phyloP scores from a whole-genome alignment of 92 coral and sea anemone genomes.

The Zoanthus solanderi region DNA sequence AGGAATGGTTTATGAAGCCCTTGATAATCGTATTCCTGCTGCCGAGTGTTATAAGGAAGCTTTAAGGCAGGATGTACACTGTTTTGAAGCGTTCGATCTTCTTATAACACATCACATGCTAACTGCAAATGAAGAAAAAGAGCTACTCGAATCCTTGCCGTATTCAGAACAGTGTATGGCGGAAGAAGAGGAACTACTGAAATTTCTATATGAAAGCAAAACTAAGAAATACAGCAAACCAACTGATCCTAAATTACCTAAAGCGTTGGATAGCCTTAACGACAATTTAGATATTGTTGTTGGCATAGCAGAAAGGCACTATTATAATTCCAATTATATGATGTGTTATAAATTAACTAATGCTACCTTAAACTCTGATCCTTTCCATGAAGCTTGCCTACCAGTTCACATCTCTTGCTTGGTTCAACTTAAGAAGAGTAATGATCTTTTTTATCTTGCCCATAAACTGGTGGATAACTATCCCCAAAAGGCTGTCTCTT shows the following conservation, averaged over 20 bases:
- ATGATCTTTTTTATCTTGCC: slow-evolving; percentile 91
- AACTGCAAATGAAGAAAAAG: slow-evolving; percentile 87
- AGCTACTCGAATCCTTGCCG: slow-evolving; percentile 78
- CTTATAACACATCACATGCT: slow-evolving; percentile 96
- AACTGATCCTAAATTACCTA: slow-evolving; percentile 81
- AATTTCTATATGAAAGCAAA: slow-evolving; percentile 86
- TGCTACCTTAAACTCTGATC: slow-evolving; percentile 83
- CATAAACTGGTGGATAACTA: slow-evolving; percentile 97
- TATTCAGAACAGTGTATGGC: slow-evolving; percentile 89
- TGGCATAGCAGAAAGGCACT: slow-evolving; percentile 94
- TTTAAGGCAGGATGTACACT: slow-evolving; percentile 88
- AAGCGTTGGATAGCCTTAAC: slow-evolving; percentile 83
- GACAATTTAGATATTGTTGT: slow-evolving; percentile 93
- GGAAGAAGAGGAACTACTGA: slow-evolving; percentile 86
- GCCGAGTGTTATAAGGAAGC: slow-evolving; percentile 97
- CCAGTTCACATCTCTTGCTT: slow-evolving; percentile 96
- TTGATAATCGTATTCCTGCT: slow-evolving; percentile 93
- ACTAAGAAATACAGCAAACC: slow-evolving; percentile 86
- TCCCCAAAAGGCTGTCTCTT: slow-evolving; percentile 95
- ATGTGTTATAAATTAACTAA: slow-evolving; percentile 84
- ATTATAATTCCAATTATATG: slow-evolving; percentile 83
- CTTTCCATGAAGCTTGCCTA: slow-evolving; percentile 89
- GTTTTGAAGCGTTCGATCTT: slow-evolving; percentile 97
- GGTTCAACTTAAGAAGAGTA: slow-evolving; percentile 93
- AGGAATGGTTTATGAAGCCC: slow-evolving; percentile 91